Evolutionary conservation across 2,888 invertebrate species (phyloP).

Genomic region (Melipona bicolor): DNA sequence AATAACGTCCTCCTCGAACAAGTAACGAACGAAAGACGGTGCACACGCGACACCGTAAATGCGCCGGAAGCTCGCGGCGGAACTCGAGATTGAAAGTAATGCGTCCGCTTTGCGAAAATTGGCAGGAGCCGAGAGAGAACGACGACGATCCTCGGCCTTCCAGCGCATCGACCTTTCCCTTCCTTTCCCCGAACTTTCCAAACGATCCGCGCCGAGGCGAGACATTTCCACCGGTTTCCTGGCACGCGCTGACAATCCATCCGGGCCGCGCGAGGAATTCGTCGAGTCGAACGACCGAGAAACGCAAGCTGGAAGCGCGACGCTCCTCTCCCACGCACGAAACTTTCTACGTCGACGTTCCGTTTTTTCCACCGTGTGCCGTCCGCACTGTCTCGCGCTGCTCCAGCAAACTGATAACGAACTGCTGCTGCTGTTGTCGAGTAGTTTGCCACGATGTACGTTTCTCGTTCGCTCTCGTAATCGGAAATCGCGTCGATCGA

Average conservation of each 20-base stretch:
- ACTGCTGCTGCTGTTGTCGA: too few species aligned
- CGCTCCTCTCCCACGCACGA: too few species aligned
- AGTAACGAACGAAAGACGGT: constrained; percentile 5
- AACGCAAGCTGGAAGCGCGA: too few species aligned
- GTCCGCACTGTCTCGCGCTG: too few species aligned
- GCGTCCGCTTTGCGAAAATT: background rate
- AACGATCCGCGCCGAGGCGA: background rate
- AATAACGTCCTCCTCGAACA: constrained; percentile 49
- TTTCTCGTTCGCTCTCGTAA: background rate
- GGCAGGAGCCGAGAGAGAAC: background rate
- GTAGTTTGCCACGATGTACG: too few species aligned
- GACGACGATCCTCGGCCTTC: background rate
- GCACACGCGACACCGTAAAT: background rate
- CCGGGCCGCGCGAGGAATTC: too few species aligned
- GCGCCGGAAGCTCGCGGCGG: constrained; percentile 25
- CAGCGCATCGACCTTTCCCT: constrained; percentile 7
- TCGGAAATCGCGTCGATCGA: background rate
- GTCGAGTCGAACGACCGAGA: background rate
- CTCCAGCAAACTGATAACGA: too few species aligned
- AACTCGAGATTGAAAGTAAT: constrained; percentile 26
- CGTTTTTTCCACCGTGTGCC: too few species aligned
- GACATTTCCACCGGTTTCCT: background rate
- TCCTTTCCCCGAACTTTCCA: constrained; percentile 23
- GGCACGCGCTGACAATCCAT: background rate
- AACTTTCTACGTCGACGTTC: too few species aligned